phyloP scores from a whole-genome alignment of 1,140 invertebrate species.

The Halotydeus destructor region DNA sequence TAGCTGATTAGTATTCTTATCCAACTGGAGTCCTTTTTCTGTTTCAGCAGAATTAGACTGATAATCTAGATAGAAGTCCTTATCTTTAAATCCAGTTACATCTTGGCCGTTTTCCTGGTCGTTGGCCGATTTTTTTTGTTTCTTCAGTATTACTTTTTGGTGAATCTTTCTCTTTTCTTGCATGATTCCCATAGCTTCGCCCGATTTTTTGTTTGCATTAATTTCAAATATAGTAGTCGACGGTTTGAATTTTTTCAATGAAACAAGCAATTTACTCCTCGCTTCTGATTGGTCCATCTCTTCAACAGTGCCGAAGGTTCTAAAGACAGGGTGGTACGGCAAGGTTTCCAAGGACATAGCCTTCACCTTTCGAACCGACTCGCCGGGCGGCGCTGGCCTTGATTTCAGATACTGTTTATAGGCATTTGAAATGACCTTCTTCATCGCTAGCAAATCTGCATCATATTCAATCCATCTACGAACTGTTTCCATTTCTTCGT shows the following conservation, averaged over 20 bases:
- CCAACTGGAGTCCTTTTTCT: constrained; percentile 58
- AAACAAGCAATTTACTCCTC: constrained; percentile 34
- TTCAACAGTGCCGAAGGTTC: not conserved
- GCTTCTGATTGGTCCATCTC: constrained; percentile 14
- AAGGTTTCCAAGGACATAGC: constrained; percentile 30
- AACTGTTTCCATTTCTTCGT: constrained; percentile 60
- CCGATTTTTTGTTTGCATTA: constrained; percentile 49
- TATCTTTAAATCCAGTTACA: constrained; percentile 29
- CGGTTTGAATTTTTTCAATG: constrained; percentile 62
- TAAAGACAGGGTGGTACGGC: constrained; percentile 37
- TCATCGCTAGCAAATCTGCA: constrained; percentile 54
- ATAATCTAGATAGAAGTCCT: constrained; percentile 69
- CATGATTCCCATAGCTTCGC: constrained; percentile 27
- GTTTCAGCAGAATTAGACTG: constrained; percentile 58
- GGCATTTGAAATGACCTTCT: constrained; percentile 58
- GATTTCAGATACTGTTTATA: constrained; percentile 74
- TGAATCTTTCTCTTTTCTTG: constrained; percentile 28
- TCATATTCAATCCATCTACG: constrained; percentile 44
- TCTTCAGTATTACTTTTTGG: constrained; percentile 25
- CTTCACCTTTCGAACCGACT: constrained; percentile 68
- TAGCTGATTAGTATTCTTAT: constrained; percentile 43
- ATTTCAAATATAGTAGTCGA: constrained; percentile 87
- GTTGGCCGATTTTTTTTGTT: constrained; percentile 13
- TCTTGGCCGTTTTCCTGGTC: constrained; percentile 16
- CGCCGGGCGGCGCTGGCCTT: constrained; percentile 57